A percentile compares a stretch with the other conserved stretches of the same genome.
phyloP scores from a whole-genome alignment of 2,888 invertebrate species.

The Bunonema sp. region DNA sequence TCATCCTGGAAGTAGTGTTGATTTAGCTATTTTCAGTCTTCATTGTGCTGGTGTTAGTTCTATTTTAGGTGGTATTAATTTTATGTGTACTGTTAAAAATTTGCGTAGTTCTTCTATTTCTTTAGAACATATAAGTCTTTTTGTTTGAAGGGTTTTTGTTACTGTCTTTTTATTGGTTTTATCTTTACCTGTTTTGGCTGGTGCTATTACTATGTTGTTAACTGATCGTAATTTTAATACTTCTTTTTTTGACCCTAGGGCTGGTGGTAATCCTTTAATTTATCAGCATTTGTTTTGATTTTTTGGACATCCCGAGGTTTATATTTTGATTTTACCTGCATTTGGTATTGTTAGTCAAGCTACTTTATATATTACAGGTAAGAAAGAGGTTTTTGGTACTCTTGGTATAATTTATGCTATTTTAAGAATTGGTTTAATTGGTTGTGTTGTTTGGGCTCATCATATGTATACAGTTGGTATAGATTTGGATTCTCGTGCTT shows the following conservation, averaged over 20 bases:
- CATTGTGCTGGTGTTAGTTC: constrained; percentile 57
- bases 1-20: constrained; percentile 59
- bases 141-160: constrained; percentile 61
- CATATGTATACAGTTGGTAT: constrained; percentile 72
- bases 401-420: constrained; percentile 61
- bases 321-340: constrained; percentile 68
- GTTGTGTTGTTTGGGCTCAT: constrained; percentile 70
- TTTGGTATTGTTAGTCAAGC: constrained; percentile 69
- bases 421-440: constrained; percentile 64
- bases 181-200: constrained; percentile 63
- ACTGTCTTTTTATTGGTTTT: constrained; percentile 57
- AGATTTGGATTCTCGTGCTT: constrained; percentile 68
- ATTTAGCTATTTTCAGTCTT: constrained; percentile 63
- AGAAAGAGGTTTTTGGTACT: constrained; percentile 33
- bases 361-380: constrained; percentile 59
- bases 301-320: constrained; percentile 73
- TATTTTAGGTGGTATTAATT: constrained; percentile 63
- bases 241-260: constrained; percentile 65
- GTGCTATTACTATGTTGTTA: constrained; percentile 65
- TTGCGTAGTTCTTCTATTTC: constrained; percentile 56
- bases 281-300: constrained; percentile 74
- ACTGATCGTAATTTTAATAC: constrained; percentile 68
- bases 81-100: constrained; percentile 63
- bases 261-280: constrained; percentile 65
- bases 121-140: constrained; percentile 59